Base-by-base conservation (phyloP, 2,113 vertebrate genomes). In the Ochotona curzoniae region DNA sequence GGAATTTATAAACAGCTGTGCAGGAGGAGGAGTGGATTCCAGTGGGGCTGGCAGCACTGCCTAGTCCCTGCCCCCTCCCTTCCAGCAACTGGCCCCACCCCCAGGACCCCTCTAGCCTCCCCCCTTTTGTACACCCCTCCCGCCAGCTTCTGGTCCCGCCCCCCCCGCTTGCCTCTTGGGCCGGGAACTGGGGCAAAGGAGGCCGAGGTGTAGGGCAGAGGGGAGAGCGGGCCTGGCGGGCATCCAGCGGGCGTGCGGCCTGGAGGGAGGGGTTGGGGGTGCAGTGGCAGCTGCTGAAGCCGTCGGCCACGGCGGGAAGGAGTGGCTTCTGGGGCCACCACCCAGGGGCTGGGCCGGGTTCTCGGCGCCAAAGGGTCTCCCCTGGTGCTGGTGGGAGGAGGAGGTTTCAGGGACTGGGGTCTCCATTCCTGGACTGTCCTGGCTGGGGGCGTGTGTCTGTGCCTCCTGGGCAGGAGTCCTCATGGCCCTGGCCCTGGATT, bases 1-100 rank as follows among this genome's bases (percentile, higher is more conserved):
- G 95, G 95, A 97, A 97, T 97, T 95, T 92, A 96, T 96, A 96
- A 96, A 96, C 94, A 96, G 96, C 96, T 93, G 93, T 61, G 92
- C 90, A 49, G 87, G 94, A 93, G 88, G 84, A 75, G 7, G 83
- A 89, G 92, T n/a, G 82, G 54, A 97, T 96, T 95, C 92, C 92
- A 86, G 89, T 28, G 21, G 93, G 91, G 96, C 95, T 70, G 2
- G 1, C n/a, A 71, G 64, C 83, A 70, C n/a, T n/a, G 47, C 74
- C 51, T 10, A n/a, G n/a, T n/a, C 51, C 51, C 51, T 15, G 91
- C 67, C 91, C 1, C 11, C 73, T 60, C 70, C 81, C 78, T 61
- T 94, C 92, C 85, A 17, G 71, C 78, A 11, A 49, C 90, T 1
- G 63, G 74, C 20, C 49, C 47, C 28, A 0, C 71, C 69, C n/a